phyloP scores from a whole-genome alignment of 2,888 invertebrate species.

The Entomobrya multifasciata region DNA sequence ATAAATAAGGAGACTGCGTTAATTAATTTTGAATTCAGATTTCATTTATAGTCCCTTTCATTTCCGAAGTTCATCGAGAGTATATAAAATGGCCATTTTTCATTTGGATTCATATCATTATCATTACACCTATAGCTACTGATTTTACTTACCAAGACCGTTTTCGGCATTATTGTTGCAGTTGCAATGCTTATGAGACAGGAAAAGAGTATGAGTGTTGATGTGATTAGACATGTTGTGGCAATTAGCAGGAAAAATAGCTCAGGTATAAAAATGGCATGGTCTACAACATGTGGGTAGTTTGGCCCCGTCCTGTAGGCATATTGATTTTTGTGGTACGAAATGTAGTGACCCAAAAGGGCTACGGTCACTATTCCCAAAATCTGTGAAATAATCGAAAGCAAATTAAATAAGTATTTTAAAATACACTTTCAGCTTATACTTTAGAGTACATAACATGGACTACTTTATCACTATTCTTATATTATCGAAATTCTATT shows the following conservation, averaged over 20 bases:
- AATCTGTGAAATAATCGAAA: constrained; percentile 83
- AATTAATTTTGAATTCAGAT: no score
- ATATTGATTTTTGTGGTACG: constrained; percentile 80
- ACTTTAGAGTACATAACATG: no score
- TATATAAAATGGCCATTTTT: no score
- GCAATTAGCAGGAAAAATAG: constrained; percentile 88
- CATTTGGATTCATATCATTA: no score
- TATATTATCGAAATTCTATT: no score
- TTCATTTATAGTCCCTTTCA: no score
- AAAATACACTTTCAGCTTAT: no score
- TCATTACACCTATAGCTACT: no score
- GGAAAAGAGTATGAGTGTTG: constrained; percentile 88
- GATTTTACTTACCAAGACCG: constrained; percentile 86
- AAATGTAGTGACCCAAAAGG: constrained; percentile 85
- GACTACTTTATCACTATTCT: no score
- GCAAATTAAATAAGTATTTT: background rate
- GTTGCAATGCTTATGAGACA: constrained; percentile 90
- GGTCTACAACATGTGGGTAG: constrained; percentile 65
- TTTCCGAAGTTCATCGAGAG: no score
- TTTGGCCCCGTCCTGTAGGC: constrained; percentile 56
- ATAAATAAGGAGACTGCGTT: no score
- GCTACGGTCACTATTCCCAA: constrained; percentile 89
- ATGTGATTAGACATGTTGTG: constrained; percentile 90
- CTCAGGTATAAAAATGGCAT: constrained; percentile 82
- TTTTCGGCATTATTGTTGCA: constrained; percentile 91